Evolutionary conservation across 1,140 invertebrate genomes (phyloP), one percentile per base, ranked within the genome.

Genomic region (Ooceraea biroi): DNA sequence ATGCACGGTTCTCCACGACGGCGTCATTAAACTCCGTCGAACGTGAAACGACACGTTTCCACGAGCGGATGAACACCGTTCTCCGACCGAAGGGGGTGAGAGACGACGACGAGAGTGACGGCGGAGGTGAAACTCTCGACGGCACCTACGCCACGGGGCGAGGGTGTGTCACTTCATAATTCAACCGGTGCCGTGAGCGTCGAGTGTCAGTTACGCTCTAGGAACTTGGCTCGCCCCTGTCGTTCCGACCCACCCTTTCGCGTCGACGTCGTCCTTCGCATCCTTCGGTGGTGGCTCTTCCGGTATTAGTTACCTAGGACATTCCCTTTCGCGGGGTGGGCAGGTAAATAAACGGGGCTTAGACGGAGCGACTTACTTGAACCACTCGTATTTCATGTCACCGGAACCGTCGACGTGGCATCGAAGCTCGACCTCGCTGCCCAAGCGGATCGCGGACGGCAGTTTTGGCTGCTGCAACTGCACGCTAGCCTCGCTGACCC

Each of bases 321-420:
- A 8, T 69, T 14, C 19, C 19, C 17, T 5, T n/a, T 46, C 65
- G 10, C 4, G 30, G 55, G 46, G 27, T 7, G 30, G 36, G 36
- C 65, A 46, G 73, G 10, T 84, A 80, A 88, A 85, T 85, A 77
- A 50, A 46, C n/a, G 11, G 46, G 72, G 80, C 82, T 65, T 65
- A 41, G 80, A 22, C 10, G 65, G 30, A 19, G 65, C 10, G 80
- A 89, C 94, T 92, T 91, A 96, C 96, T 95, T 95, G 94, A 96
- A 97, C 97, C 97, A 98, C 90, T 97, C 95, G 89, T 96, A 96
- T 85, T 95, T 94, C 58, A 97, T 95, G 74, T 97, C 96, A 25
- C 96, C 96, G 85, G 96, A 97, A 27, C 97, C 97, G 50, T 97
- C 96, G 71, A 97, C 96, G 87, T 96, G 96, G 94, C 97, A 98